Base-by-base conservation (phyloP, 2,113 vertebrate species). In the Solea solea region DNA sequence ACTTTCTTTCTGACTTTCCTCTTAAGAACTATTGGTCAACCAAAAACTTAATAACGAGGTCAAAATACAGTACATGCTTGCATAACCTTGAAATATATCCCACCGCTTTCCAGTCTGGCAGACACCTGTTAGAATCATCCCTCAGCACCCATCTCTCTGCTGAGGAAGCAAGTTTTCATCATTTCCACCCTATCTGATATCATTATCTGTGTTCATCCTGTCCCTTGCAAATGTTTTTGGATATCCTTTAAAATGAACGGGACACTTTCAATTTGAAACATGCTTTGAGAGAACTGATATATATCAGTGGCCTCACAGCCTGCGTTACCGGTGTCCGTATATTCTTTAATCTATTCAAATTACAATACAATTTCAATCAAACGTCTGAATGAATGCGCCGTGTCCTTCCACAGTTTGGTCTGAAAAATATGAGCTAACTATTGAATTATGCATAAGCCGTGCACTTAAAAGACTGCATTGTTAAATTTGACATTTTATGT, bases 341-440 rank as follows among this genome's bases (percentile, higher is more conserved):
- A 6, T 34, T 34, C 34, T 34, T 34, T 2, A 34, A 6, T 34
- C 34, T 34, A 6, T 34, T 34, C 9, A 51, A 64, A 73, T 74
- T 76, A 62, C 74, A 81, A 56, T 34, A 2, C 54, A 63, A 74
- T 72, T 69, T 62, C 9, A 16, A 69, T 76, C 50, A 13, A 80
- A 70, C 64, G 50, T 71, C 21, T 21, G n/a, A 71, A 39, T 60
- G 52, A 71, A 42, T 56, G 52, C 55, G 40, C 65, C 5, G 28
- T 71, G 57, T 5, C 10, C 15, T 49, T 4, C 5, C 10, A n/a
- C 21, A 67, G 56, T 48, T 72, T 14, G 49, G 55, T 11, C 15
- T 68, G 44, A 48, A 25, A 45, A 64, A 60, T 15, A 34, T 66
- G 27, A 57, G 9, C 16, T 40, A 48, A 21, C 62, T 9, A 69